Evolutionary conservation across 2,113 vertebrate species (phyloP).

Genomic region (Miniopterus natalensis): DNA sequence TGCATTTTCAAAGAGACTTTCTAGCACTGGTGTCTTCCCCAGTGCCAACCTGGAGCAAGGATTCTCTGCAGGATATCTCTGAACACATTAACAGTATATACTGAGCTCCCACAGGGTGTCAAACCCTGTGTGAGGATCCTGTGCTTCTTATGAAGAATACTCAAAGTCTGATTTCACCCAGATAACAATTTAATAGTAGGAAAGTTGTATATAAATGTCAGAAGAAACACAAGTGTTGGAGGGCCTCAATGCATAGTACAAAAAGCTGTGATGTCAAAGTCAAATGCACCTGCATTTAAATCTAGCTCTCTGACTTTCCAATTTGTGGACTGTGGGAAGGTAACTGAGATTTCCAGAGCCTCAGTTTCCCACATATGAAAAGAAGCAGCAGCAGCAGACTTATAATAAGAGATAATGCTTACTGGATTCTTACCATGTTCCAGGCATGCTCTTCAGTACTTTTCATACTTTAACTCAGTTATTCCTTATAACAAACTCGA

Average conservation of each 20-base stretch:
- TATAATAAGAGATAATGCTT: not conserved
- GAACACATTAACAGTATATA: not conserved
- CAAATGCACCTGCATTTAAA: not conserved
- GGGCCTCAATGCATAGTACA: fast-evolving
- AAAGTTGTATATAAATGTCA: not conserved
- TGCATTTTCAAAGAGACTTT: not conserved
- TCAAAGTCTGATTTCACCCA: not conserved
- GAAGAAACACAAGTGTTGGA: not conserved
- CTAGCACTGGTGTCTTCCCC: not conserved
- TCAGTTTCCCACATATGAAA: not conserved
- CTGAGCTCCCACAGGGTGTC: not conserved
- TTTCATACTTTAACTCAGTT: not conserved
- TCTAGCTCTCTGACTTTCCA: not conserved
- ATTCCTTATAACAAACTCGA: not conserved
- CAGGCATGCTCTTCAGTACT: not conserved
- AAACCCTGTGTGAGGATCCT: not conserved
- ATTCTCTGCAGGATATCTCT: not conserved
- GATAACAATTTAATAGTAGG: not conserved
- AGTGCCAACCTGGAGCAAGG: not conserved
- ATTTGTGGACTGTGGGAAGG: not conserved
- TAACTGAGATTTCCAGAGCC: not conserved
- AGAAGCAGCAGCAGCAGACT: not conserved
- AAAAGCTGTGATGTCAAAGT: not conserved
- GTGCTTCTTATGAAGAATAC: not conserved
- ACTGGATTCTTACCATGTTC: not conserved